These are phyloP conservation scores for Hemicrepidius hirtus DNA, from an alignment of 2,888 invertebrate species.

Conservation along the genomic window DNA sequence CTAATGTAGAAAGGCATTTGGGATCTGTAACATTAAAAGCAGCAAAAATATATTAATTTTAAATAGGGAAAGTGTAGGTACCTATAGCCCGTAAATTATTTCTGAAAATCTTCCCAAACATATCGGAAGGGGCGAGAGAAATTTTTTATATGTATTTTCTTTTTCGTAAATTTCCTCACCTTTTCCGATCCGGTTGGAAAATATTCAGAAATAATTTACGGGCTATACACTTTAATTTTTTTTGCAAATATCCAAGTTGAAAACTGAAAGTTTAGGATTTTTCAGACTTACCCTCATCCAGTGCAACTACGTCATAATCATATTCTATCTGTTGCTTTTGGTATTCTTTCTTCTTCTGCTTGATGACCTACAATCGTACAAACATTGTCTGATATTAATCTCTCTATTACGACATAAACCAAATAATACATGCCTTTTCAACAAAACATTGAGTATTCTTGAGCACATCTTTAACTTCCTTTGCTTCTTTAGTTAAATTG, in stretches of 20 bases:
- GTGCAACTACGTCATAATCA: background rate
- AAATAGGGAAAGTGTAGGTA: too few species aligned
- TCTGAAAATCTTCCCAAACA: too few species aligned
- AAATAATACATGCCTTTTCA: background rate
- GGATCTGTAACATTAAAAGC: conserved; percentile 8
- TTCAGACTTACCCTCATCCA: background rate
- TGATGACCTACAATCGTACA: background rate
- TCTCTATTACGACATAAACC: background rate
- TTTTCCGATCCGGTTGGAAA: too few species aligned
- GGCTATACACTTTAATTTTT: too few species aligned
- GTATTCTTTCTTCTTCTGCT: conserved; percentile 3
- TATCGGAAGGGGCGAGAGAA: too few species aligned
- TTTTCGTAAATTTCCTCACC: too few species aligned
- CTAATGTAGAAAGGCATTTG: background rate
- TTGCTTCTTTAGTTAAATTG: conserved; percentile 1
- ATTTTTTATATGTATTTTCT: too few species aligned
- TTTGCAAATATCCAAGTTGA: too few species aligned
- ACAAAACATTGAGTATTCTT: background rate
- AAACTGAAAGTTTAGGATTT: too few species aligned
- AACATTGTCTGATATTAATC: too few species aligned
- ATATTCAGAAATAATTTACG: too few species aligned
- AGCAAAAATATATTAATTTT: background rate
- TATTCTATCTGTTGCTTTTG: background rate
- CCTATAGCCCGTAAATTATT: too few species aligned
- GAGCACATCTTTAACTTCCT: background rate